Base-by-base conservation (phyloP, 2,888 invertebrate genomes). In the Autographa pulchrina region DNA sequence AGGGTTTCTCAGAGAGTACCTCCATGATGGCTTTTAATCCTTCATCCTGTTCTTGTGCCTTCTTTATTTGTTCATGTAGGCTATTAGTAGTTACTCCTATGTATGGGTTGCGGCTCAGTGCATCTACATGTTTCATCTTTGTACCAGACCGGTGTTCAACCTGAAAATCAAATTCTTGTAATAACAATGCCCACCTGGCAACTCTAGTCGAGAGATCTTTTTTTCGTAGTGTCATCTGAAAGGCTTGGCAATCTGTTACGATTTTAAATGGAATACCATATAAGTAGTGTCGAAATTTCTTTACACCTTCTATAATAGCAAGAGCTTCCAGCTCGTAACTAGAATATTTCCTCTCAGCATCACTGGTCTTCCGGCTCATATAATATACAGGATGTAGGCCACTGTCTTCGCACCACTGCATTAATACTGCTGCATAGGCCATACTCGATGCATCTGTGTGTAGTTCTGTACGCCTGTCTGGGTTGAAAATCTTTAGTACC, bases 91-190 rank as follows among this genome's bases (percentile, higher is more conserved):
- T 13, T 14, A 59, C n/a, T 1, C 31, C 65, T 2, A 70, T 38
- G 54, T 54, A 75, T 20, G 68, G 75, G n/a, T 64, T 69, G 31
- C 77, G 56, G 25, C 79, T 81, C 5, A 84, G 31, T 0, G 80
- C 77, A 75, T 90, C 90, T 0, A 76, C 87, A 70, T 90, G 88
- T 32, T 66, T 64, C 86, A 90, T 88, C 16, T 69, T 74, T 1
- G 43, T 13, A 0, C 79, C 82, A 2, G 67, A 5, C n/a, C 79
- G 2, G 25, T 84, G 81, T 18, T 77, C 80, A 0, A 80, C 31
- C 0, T 20, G 13, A 35, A 62, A 82, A 35, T 82, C 74, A 71
- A 59, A 82, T 13, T 74, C 77, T 0, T 78, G 59, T 16, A 79
- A 58, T 0, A 78, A 16, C 0, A 80, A 16, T 8, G 63, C 73